Percentiles rank a stretch among this genome's conserved stretches.
phyloP scores from a whole-genome alignment of 2,113 vertebrate species.

The Picathartes gymnocephalus region DNA sequence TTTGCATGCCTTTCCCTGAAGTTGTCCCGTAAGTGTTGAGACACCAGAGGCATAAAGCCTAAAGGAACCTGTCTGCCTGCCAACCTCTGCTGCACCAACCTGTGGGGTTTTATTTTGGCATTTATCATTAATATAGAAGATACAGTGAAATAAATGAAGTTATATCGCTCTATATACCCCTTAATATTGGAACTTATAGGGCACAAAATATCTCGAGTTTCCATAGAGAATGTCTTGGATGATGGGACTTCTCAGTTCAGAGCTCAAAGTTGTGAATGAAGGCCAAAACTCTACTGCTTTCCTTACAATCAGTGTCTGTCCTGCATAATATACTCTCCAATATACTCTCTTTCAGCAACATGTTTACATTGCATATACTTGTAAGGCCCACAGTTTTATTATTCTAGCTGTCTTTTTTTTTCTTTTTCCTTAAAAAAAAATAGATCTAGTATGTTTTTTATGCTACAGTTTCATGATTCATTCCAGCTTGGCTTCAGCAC shows the following conservation, averaged over 20 bases:
- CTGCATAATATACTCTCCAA: neutral
- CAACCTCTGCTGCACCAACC: neutral
- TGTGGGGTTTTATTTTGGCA: neutral
- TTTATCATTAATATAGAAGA: neutral
- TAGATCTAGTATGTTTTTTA: constrained; percentile 54
- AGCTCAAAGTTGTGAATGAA: neutral
- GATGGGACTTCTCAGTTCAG: neutral
- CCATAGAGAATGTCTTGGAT: neutral
- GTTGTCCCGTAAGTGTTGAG: neutral
- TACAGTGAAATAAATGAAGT: neutral
- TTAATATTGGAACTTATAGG: neutral
- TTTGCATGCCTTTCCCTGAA: neutral
- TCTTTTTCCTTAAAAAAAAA: neutral
- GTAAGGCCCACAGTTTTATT: constrained; percentile 37
- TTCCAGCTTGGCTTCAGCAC: constrained; percentile 71
- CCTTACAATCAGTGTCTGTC: neutral
- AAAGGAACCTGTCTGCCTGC: neutral
- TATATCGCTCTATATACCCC: neutral
- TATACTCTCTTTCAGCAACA: neutral
- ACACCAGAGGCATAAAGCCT: neutral
- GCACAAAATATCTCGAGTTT: neutral
- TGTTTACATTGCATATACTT: neutral
- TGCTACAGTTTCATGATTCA: constrained; percentile 71
- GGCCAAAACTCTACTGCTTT: neutral
- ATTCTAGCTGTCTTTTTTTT: constrained; percentile 25